Evolutionary conservation across 2,797 vertebrate species (phyloP).

Genomic region (Argentina silus): DNA sequence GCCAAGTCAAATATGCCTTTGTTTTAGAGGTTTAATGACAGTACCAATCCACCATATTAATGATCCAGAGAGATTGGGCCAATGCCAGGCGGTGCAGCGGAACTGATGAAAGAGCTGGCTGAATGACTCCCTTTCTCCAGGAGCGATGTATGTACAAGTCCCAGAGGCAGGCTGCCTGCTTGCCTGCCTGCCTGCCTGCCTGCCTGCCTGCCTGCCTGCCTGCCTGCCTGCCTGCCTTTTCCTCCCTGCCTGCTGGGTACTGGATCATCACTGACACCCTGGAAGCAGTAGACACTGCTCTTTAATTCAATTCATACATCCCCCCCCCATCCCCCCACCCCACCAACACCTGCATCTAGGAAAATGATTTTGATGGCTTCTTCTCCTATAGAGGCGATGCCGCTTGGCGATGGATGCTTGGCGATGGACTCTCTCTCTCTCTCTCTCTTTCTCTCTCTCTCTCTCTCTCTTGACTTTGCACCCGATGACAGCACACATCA

Average conservation of each 20-base stretch:
- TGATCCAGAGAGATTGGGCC: slow-evolving; percentile 66
- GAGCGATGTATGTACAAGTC: too few relatives aligned
- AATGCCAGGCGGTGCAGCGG: slow-evolving; percentile 60
- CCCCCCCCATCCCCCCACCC: neutral
- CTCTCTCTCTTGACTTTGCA: neutral
- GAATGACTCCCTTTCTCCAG: slow-evolving; percentile 57
- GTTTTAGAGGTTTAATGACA: slow-evolving; percentile 66
- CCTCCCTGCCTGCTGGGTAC: slow-evolving; percentile 46
- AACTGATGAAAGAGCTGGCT: slow-evolving; percentile 76
- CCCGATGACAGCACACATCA: neutral
- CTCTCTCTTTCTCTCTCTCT: neutral
- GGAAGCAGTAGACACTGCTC: neutral
- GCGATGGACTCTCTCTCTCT: too few relatives aligned
- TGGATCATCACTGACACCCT: slow-evolving; percentile 66
- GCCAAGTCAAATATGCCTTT: slow-evolving; percentile 41
- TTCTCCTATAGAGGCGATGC: neutral
- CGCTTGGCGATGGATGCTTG: too few relatives aligned
- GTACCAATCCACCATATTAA: slow-evolving; percentile 63
- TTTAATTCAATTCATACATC: neutral
- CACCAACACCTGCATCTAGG: neutral
- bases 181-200: neutral
- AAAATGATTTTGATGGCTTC: neutral
- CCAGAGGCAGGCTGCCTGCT: too few relatives aligned
- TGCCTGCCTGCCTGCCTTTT: neutral
- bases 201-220: neutral